Base-by-base conservation (phyloP, 2,113 vertebrate genomes). In the Ailurus styani region DNA sequence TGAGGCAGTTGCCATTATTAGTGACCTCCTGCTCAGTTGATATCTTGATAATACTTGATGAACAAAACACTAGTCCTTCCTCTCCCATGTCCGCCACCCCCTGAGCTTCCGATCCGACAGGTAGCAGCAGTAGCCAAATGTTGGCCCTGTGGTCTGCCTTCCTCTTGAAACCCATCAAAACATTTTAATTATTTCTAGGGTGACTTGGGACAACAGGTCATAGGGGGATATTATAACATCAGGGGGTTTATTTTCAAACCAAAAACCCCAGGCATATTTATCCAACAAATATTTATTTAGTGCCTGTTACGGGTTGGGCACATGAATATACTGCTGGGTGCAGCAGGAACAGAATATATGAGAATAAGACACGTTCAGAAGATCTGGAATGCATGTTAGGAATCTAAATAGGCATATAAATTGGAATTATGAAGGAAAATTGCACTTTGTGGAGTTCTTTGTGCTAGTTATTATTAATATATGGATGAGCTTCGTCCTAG, bases 1-100 rank as follows among this genome's bases (percentile, higher is more conserved):
- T 1, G 13, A 97, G 93, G 84, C 95, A 31, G 3, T 84, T 95
- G 95, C 96, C 40, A 3, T 55, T 84, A 90, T 97, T 90, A 83
- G 95, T 96, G 96, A 70, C 93, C 40, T 92, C 57, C 9, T 10
- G 64, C 78, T 66, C 85, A 34, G 42, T 91, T 96, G 89, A 75
- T 85, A 81, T 60, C 77, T 62, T 95, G 75, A 93, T 55, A 70
- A 91, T 84, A 84, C 55, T 94, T 85, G 54, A 31, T 73, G 47
- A 29, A 73, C 95, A 91, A 52, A 42, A 42, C 0, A 0, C 40
- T 86, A 4, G 73, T 95, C 62, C 25, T 94, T n/a, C 52, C 27
- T 21, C 0, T 31, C 0, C 1, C 54, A 1, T 82, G 70, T 27
- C 62, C 81, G 82, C 15, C 9, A 2, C 11, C 55, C 81, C 68